phyloP scores from a whole-genome alignment of 92 coral and sea anemone genomes.

The Chrysogorgia sp. region DNA sequence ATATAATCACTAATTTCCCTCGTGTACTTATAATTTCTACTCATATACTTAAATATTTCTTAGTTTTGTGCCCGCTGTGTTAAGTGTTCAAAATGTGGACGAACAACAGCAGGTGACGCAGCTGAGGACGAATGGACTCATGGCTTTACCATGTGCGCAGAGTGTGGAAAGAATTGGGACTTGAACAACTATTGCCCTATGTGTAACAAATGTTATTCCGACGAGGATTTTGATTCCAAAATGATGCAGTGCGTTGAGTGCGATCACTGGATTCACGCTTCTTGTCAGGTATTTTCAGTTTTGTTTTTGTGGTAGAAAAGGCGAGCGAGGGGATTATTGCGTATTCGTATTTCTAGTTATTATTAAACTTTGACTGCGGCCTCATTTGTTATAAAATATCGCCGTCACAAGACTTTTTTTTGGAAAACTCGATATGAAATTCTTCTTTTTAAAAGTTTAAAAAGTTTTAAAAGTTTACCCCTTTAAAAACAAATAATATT shows the following conservation, averaged over 20 bases:
- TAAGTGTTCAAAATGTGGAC: conserved; percentile 78
- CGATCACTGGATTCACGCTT: conserved; percentile 93
- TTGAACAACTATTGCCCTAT: conserved; percentile 88
- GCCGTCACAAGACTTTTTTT: not conserved
- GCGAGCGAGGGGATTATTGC: too few relatives aligned
- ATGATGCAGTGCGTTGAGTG: conserved; percentile 93
- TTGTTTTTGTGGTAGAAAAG: too few relatives aligned
- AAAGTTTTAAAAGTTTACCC: not conserved
- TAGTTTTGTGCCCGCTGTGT: conserved; percentile 98
- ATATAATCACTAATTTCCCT: not conserved
- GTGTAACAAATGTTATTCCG: conserved; percentile 92
- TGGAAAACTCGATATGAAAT: too few relatives aligned
- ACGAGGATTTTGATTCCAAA: conserved; percentile 94
- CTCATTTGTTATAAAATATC: not conserved
- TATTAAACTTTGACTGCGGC: not conserved
- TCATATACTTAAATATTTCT: not conserved
- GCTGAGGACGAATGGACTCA: conserved; percentile 95
- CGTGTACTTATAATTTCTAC: not conserved
- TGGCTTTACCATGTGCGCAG: conserved; percentile 90
- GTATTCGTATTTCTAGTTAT: too few relatives aligned
- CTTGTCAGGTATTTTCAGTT: conserved; percentile 60
- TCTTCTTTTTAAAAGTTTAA: too few relatives aligned
- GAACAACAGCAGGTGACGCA: conserved; percentile 83
- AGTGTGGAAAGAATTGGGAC: conserved; percentile 82
- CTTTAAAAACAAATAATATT: too few relatives aligned